phyloP scores from a whole-genome alignment of 2,797 vertebrate genomes.

The Cynodonichthys magdalenae region DNA sequence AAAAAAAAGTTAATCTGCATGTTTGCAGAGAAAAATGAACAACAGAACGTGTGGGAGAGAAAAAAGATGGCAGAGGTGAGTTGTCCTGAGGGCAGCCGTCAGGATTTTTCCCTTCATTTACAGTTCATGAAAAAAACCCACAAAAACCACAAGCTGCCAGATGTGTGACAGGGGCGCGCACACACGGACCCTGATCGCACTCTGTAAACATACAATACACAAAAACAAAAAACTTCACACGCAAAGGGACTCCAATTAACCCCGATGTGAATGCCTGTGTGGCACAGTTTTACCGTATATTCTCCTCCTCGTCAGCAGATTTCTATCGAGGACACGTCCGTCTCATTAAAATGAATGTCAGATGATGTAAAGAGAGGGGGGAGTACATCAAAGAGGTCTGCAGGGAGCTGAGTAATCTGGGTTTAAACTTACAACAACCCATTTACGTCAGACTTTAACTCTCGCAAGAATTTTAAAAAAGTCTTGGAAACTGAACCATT shows the following conservation, averaged over 20 bases:
- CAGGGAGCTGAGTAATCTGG: constrained; percentile 46
- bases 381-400: constrained; percentile 62
- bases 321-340: constrained; percentile 46
- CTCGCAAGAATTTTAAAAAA: neutral
- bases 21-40: constrained; percentile 19
- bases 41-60: constrained; percentile 39
- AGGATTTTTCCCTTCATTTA: constrained; percentile 76
- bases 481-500: too few species aligned
- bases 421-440: constrained; percentile 48
- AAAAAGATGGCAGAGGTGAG: constrained; percentile 62
- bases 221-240: constrained; percentile 28
- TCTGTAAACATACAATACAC: constrained; percentile 48
- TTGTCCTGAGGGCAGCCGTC: constrained; percentile 66
- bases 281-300: constrained; percentile 51
- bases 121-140: constrained; percentile 61
- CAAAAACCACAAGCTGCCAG: constrained; percentile 68
- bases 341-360: constrained; percentile 66
- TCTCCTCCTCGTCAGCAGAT: constrained; percentile 55
- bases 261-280: constrained; percentile 41
- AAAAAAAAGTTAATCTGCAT: constrained; percentile 16
- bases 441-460: constrained; percentile 36
- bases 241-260: constrained; percentile 22
- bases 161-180: constrained; percentile 69
- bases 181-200: constrained; percentile 52
- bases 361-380: constrained; percentile 59